These are phyloP conservation scores for Salminus brasiliensis DNA, from an alignment of 2,113 vertebrate genomes.

Conservation along the genomic window DNA sequence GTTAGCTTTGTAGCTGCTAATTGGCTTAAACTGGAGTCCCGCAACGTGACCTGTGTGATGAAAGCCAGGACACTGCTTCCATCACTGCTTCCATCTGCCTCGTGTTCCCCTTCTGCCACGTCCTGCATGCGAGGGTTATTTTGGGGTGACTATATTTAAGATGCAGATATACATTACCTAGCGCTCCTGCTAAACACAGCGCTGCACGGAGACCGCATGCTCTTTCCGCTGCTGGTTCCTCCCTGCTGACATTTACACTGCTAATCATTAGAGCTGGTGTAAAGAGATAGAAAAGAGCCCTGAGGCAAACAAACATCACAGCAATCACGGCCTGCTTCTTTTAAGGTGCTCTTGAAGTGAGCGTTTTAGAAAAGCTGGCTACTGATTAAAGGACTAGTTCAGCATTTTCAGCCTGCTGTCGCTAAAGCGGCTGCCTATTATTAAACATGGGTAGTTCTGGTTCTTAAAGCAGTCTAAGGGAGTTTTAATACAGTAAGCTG, in stretches of 20 bases:
- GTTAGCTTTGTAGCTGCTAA: background rate
- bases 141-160: conserved; percentile 42
- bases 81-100: too few species aligned
- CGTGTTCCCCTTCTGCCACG: background rate
- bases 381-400: too few species aligned
- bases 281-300: background rate
- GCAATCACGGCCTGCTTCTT: background rate
- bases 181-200: conserved; percentile 36
- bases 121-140: conserved; percentile 16
- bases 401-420: too few species aligned
- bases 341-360: background rate
- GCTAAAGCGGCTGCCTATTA: too few species aligned
- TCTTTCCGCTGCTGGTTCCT: background rate
- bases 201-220: background rate
- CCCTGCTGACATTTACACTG: background rate
- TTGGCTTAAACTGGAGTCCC: background rate
- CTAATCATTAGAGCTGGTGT: background rate
- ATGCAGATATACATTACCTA: conserved; percentile 40
- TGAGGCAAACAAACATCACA: background rate
- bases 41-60: conserved; percentile 5
- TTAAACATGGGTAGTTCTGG: background rate
- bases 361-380: too few species aligned
- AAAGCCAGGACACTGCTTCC: background rate
- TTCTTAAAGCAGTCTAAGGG: too few species aligned
- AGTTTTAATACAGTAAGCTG: too few species aligned